Base-by-base conservation (phyloP, 2,113 vertebrate species). In the Pungitius pungitius region DNA sequence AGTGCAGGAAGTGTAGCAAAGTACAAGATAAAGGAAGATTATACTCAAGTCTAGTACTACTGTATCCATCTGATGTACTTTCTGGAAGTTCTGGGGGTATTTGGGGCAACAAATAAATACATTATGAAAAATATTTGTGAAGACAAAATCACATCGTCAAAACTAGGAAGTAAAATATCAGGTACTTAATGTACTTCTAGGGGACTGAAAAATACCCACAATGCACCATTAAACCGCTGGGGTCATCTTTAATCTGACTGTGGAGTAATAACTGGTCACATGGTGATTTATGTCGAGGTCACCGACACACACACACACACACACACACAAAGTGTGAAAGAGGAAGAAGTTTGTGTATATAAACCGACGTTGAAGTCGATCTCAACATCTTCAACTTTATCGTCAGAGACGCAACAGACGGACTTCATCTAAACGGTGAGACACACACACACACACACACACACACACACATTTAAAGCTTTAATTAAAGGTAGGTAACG, bases 231-330 rank as follows among this genome's bases (percentile, higher is more conserved):
- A 18, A 45, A 45, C 17, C 17, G 17, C 43, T 43, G 42, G 8
- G 6, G 20, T 49, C 1, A 49, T n/a, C 20, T 49, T 49, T 49
- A 20, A n/a, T 20, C 18, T 49, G 13, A 42, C 12, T 17, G 14
- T 18, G 10, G 20, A 10, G 9, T 2, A 22, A 20, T 45, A 18
- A 45, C 17, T 45, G 43, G 43, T 45, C 43, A 45, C 43, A 18
- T 45, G 43, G 43, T 49, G 20, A 9, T n/a, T 49, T 49, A 20
- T 20, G 47, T 49, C 47, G 3, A n/a, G 47, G 47, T 49, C 22
- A 52, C 51, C n/a, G n/a, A 52, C 47, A 54, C 51, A 54, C 51
- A 49, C 20, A 26, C 51, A 54, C 51, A 54, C 51, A 35, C 22
- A 52, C 51, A 10, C 10, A 35, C 33, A 35, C 33, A 35, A 6